Conservation (phyloP, 1,140 invertebrate genomes). For the Drosophila sucinea region DNA sequence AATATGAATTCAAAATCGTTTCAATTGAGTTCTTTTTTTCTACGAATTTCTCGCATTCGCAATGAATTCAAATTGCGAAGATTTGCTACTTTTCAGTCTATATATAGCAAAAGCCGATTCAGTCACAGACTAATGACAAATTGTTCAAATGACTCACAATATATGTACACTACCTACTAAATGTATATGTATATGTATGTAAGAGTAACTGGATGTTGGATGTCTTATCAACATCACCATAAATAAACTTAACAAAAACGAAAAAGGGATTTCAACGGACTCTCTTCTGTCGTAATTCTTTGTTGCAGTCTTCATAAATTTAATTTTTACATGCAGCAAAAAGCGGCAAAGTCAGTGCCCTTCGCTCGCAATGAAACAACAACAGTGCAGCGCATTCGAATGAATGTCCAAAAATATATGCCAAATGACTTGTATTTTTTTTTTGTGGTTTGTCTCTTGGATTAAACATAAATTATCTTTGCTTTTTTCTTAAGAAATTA, state of each 20-base stretch:
- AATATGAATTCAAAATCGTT: slow-evolving; percentile 66
- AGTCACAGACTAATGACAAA: slow-evolving; percentile 53
- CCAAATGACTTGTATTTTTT: slow-evolving; percentile 65
- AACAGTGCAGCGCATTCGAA: not conserved
- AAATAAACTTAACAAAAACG: slow-evolving; percentile 54
- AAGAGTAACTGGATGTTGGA: slow-evolving; percentile 29
- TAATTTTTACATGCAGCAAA: slow-evolving; percentile 58
- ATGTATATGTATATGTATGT: not conserved
- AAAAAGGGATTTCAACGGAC: slow-evolving; percentile 29
- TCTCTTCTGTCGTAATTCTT: slow-evolving; percentile 59
- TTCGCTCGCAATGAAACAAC: slow-evolving; percentile 15
- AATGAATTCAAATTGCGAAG: slow-evolving; percentile 55
- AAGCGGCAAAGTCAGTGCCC: slow-evolving; percentile 42
- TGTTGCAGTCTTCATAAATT: slow-evolving; percentile 78
- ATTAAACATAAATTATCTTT: slow-evolving; percentile 80
- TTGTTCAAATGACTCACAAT: slow-evolving; percentile 62
- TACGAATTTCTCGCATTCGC: slow-evolving; percentile 57
- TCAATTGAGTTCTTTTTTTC: slow-evolving; percentile 51
- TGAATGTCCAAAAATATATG: slow-evolving; percentile 42
- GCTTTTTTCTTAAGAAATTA: slow-evolving; percentile 19
- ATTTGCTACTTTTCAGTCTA: slow-evolving; percentile 7
- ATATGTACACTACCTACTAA: not conserved
- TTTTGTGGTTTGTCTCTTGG: slow-evolving; percentile 51
- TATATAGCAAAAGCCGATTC: slow-evolving; percentile 43
- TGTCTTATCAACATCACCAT: slow-evolving; percentile 70